Conservation (phyloP, 2,888 invertebrate genomes). For the Flexamia atlantica region DNA sequence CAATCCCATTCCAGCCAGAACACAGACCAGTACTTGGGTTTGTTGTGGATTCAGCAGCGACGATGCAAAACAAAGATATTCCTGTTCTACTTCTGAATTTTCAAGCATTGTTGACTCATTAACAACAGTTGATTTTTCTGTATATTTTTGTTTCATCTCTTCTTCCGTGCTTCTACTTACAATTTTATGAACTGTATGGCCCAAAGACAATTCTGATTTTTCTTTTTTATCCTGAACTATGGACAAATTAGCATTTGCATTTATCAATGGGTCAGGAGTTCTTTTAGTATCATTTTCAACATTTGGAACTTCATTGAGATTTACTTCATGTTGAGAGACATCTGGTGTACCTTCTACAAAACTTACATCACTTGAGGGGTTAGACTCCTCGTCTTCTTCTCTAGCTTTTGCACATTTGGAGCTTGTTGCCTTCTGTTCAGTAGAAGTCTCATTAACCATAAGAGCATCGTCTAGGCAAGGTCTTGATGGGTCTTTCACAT, state of each 20-base stretch:
- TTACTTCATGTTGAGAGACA: slow-evolving; percentile 11
- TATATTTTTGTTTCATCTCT: not conserved
- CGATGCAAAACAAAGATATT: slow-evolving; percentile 32
- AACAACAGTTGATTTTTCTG: not conserved
- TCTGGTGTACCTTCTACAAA: slow-evolving; percentile 44
- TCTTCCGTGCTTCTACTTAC: not conserved
- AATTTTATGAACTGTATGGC: not conserved
- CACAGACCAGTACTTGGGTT: slow-evolving; percentile 2
- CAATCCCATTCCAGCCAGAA: not conserved
- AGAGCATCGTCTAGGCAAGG: not conserved
- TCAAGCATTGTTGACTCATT: not conserved
- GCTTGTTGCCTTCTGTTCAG: not conserved
- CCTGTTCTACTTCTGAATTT: slow-evolving; percentile 4
- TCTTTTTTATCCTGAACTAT: not conserved
- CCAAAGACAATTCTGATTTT: not conserved
- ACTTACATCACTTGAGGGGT: not conserved
- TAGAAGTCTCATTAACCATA: not conserved
- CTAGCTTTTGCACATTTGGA: not conserved
- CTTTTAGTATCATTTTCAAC: not conserved
- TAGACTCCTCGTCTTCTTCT: not conserved
- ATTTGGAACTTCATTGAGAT: not conserved
- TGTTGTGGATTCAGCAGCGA: slow-evolving; percentile 34
- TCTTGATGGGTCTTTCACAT: not conserved
- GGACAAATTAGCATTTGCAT: not conserved
- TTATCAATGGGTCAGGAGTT: not conserved